Evolutionary conservation across 2,113 vertebrate genomes (phyloP).

Genomic region (Sinocyclocheilus rhinocerous): DNA sequence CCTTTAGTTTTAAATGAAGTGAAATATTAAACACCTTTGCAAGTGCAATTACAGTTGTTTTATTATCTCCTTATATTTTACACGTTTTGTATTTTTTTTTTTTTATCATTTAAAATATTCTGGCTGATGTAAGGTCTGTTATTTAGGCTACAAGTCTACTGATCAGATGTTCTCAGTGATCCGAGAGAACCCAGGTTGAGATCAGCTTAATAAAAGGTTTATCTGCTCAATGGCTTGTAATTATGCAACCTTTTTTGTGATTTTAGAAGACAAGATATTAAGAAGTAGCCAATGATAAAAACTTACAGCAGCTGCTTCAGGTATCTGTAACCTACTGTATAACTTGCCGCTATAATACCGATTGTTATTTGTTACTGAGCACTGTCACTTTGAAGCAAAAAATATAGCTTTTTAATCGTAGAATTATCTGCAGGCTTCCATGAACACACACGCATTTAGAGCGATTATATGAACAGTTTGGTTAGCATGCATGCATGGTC

Average conservation of each 20-base stretch:
- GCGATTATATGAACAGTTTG: too few relatives aligned
- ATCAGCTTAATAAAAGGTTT: neutral
- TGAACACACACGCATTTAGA: too few relatives aligned
- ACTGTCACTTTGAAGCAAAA: too few relatives aligned
- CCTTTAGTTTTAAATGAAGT: neutral
- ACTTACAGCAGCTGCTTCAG: too few relatives aligned
- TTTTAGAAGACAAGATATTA: neutral
- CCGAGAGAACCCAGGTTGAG: neutral
- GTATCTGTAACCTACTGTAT: too few relatives aligned
- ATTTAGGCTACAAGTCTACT: neutral
- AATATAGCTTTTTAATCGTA: too few relatives aligned
- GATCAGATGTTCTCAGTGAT: neutral
- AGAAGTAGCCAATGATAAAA: neutral
- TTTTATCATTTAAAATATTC: neutral
- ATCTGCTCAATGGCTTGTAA: neutral
- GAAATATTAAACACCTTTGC: neutral
- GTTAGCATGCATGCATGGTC: too few relatives aligned
- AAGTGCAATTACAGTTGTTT: constrained; percentile 8
- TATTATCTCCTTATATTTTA: neutral
- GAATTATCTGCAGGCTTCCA: too few relatives aligned
- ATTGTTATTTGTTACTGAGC: too few relatives aligned
- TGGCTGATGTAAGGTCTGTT: neutral
- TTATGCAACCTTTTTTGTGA: neutral
- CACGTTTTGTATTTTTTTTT: neutral
- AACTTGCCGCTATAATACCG: too few relatives aligned